A percentile compares a stretch with the other conserved stretches of the same genome.
Conservation (phyloP, 92 coral and sea anemone genomes). For the Phenganax subtilis region DNA sequence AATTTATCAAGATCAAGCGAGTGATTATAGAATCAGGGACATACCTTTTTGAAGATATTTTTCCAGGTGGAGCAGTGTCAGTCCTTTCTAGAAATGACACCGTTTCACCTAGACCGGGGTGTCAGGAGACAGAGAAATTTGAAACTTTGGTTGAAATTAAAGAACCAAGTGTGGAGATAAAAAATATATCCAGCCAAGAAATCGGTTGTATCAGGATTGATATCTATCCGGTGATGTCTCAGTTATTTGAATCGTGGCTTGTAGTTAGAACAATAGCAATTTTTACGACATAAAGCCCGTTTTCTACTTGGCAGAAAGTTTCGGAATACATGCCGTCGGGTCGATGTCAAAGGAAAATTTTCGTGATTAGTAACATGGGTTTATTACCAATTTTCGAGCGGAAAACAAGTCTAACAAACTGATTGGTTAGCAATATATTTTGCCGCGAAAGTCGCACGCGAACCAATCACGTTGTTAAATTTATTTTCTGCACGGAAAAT, state of each 20-base stretch:
- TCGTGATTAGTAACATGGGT: too few species aligned
- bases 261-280: conserved; percentile 53
- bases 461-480: too few species aligned
- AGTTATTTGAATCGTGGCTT: conserved; percentile 33
- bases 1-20: conserved; percentile 35
- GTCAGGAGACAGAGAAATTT: conserved; percentile 38
- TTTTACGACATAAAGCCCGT: conserved; percentile 23
- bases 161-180: conserved; percentile 37
- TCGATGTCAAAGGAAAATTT: too few species aligned
- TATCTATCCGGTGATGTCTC: neutral
- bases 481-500: too few species aligned
- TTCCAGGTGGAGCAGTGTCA: conserved; percentile 24
- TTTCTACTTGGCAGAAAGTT: too few species aligned
- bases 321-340: too few species aligned
- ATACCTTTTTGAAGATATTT: conserved; percentile 40
- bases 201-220: conserved; percentile 44
- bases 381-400: too few species aligned
- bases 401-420: too few species aligned
- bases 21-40: conserved; percentile 45
- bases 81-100: neutral
- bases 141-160: conserved; percentile 26
- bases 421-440: too few species aligned
- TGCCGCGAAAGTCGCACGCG: too few species aligned
- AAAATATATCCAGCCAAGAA: conserved; percentile 1
- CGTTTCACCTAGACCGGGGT: neutral